Evolutionary conservation across 2,797 vertebrate genomes (phyloP), one percentile per base, ranked within the genome.

Genomic region (Enteromius paludinosus): DNA sequence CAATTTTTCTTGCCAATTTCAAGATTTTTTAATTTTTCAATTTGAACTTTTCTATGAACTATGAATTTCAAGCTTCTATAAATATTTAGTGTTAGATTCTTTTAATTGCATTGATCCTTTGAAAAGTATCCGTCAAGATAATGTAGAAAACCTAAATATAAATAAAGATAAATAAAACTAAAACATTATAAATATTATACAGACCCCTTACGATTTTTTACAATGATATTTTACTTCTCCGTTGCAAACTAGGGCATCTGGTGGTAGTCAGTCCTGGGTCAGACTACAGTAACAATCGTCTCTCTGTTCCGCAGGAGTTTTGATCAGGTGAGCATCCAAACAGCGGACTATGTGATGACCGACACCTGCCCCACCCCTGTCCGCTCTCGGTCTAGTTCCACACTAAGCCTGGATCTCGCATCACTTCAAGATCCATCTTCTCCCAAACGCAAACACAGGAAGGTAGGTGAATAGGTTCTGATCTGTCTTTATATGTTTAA

Each of bases 301-400:
- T 70, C 65, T 83, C 65, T 83, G 81, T 83, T 78, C 28, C 15
- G 12, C 74, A 88, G 87, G 85, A 86, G 70, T 73, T 88, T 88
- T 56, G 87, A 88, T 85, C 81, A 86, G 83, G 7, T 86, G 74
- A 88, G 87, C 52, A 73, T 88, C 75, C 73, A 52, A 33, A 88
- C 87, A 4, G 78, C 62, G 59, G 85, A 83, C 62, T 69, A 41
- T 69, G 17, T 83, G 28, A 83, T 47, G 41, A 86, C 80, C 0
- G 87, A 86, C 73, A 49, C 35, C 83, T 86, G 87, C 78, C 80
- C 87, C 83, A 65, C 41, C 2, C 54, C 81, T 33, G 74, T 65
- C 12, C 69, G 73, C 4, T 88, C 87, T 7, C 83, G 82, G 25
- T 28, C 70, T 8, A 61, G 45, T 30, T 88, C 87, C 14, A 69